Evolutionary conservation across 2,888 invertebrate genomes (phyloP), one percentile per base, ranked within the genome.

Genomic region (Linnaemya tessellans): DNA sequence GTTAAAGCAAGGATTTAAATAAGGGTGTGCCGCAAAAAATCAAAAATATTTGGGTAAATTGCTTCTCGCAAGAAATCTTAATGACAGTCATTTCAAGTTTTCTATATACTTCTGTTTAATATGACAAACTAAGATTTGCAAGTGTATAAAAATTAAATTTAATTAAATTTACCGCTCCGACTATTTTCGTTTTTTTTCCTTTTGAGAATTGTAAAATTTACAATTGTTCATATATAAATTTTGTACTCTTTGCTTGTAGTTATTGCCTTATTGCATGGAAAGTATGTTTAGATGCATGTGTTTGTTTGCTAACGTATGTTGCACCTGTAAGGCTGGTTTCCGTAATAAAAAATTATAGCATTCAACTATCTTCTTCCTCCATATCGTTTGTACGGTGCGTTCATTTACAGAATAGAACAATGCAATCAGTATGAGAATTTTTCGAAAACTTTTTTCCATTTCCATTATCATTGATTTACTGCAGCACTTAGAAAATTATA

Each of bases 391-490:
- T 41, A 38, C 4, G 49, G 9, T 60, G 9, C 60, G 60, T 70
- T 60, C 49, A 30, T 62, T 62, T 51, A 51, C 41, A 70, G n/a
- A 70, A 70, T 60, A 62, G 25, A 70, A 79, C 43, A 64, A 15
- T 25, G 68, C 49, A 75, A 54, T 75, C n/a, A 38, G 25, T 75
- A 51, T 75, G 56, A 35, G 46, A 56, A 20, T 77, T 43, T 62
- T 70, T 68, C 9, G 15, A 60, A 80, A 80, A 51, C 3, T 30
- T 30, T 60, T 71, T 81, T 71, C n/a, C 7, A 64, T 82, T 77
- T 64, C 43, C 58, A 79, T 74, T 85, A 74, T 75, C 74, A 65
- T 65, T 85, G 85, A 85, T 85, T 79, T 79, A 79, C 78, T 81
- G 74, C 64, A 79, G 58, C 25, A 81, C 73, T 80, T 83, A 20